phyloP scores from a whole-genome alignment of 2,113 vertebrate species.

The Lates calcarifer region DNA sequence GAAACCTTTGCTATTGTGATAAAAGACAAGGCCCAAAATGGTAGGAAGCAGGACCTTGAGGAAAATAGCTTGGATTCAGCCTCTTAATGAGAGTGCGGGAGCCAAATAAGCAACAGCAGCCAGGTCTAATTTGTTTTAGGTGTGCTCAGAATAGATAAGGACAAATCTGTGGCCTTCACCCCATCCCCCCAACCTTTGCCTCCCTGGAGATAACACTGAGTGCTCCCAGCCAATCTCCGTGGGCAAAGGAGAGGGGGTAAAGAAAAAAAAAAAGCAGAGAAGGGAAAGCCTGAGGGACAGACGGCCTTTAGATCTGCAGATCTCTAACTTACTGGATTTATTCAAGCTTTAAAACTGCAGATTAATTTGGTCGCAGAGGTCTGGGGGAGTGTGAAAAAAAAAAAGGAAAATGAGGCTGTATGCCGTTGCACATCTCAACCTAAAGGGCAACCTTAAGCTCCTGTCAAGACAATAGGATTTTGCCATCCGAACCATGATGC shows the following conservation, averaged over 20 bases:
- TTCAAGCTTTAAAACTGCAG: slow-evolving; percentile 85
- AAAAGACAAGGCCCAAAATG: slow-evolving; percentile 75
- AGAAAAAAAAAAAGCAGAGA: slow-evolving; percentile 41
- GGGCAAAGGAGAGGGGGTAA: slow-evolving; percentile 69
- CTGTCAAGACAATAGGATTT: slow-evolving; percentile 86
- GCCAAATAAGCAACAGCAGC: slow-evolving; percentile 80
- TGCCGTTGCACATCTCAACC: slow-evolving; percentile 67
- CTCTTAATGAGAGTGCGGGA: slow-evolving; percentile 82
- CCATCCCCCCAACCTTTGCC: slow-evolving; percentile 81
- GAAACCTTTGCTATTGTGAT: slow-evolving; percentile 79
- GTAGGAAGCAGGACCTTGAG: slow-evolving; percentile 81
- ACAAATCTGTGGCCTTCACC: slow-evolving; percentile 83
- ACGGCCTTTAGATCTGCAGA: slow-evolving; percentile 81
- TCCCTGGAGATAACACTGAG: slow-evolving; percentile 85
- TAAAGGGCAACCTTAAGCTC: slow-evolving; percentile 85
- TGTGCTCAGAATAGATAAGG: slow-evolving; percentile 88
- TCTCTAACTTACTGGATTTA: slow-evolving; percentile 84
- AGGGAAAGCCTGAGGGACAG: slow-evolving; percentile 77
- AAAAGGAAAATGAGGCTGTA: slow-evolving; percentile 52
- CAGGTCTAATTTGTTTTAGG: slow-evolving; percentile 88
- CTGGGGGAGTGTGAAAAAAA: slow-evolving; percentile 55
- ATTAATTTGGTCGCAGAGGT: slow-evolving; percentile 83
- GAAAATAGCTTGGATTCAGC: slow-evolving; percentile 78
- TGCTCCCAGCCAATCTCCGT: slow-evolving; percentile 83
- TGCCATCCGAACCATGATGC: slow-evolving; percentile 75